A percentile compares a stretch with the other conserved stretches of the same genome.
Evolutionary conservation across 2,797 vertebrate species (phyloP).

Genomic region (Coregonus suidteri): DNA sequence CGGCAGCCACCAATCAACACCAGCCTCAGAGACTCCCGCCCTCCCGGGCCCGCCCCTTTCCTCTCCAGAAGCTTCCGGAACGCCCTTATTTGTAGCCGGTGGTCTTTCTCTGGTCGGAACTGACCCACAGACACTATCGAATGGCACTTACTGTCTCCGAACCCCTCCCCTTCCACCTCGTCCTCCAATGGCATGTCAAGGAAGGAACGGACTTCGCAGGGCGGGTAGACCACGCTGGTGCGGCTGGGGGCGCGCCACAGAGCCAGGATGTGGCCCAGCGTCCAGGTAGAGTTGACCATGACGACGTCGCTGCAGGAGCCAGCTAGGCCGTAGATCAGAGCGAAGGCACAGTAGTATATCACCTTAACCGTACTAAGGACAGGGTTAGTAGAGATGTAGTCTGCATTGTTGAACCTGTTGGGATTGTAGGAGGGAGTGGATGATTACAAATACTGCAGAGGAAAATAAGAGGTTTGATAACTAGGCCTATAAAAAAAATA

Average conservation of each 20-base stretch:
- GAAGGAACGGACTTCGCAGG: conserved; percentile 88
- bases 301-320: conserved; percentile 90
- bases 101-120: conserved; percentile 95
- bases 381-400: conserved; percentile 82
- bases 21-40: conserved; percentile 75
- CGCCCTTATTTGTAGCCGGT: conserved; percentile 88
- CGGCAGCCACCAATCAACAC: conserved; percentile 92
- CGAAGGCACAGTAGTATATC: conserved; percentile 89
- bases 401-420: conserved; percentile 86
- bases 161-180: conserved; percentile 47
- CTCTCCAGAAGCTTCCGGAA: conserved; percentile 83
- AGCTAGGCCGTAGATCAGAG: conserved; percentile 86
- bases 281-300: conserved; percentile 99
- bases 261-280: conserved; percentile 87
- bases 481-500: too few species aligned
- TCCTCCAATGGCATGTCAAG: conserved; percentile 80
- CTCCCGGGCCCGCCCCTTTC: conserved; percentile 52
- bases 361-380: conserved; percentile 88
- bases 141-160: conserved; percentile 61
- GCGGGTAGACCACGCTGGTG: conserved; percentile 87
- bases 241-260: conserved; percentile 86
- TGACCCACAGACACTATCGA: conserved; percentile 87
- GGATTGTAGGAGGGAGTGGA: too few species aligned
- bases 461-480: too few species aligned
- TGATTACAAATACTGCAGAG: too few species aligned